Conservation (phyloP, 2,797 vertebrate species). For the Myotis myotis region DNA sequence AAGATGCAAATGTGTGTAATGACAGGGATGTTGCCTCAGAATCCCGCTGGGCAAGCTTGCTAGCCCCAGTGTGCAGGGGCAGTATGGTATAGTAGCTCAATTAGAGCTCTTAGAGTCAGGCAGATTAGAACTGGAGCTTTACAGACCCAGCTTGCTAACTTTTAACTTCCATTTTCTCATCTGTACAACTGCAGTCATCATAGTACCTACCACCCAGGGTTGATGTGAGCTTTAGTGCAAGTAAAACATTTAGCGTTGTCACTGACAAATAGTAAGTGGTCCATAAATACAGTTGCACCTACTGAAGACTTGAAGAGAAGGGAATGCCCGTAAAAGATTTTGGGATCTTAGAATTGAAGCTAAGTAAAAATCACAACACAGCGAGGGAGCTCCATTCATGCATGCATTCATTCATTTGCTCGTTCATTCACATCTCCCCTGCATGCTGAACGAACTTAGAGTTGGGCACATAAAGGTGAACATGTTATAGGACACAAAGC, state of each 20-base stretch:
- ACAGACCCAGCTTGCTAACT: neutral
- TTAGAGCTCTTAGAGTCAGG: neutral
- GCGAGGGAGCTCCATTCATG: neutral
- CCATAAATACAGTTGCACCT: neutral
- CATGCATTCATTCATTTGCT: neutral
- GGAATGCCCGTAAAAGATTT: neutral
- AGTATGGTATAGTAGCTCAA: rapidly evolving
- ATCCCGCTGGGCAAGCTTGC: neutral
- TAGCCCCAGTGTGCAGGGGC: neutral
- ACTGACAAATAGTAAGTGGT: neutral
- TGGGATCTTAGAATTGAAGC: neutral
- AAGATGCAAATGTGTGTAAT: neutral
- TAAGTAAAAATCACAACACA: neutral
- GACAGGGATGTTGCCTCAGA: neutral
- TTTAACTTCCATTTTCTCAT: neutral
- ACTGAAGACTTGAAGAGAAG: neutral
- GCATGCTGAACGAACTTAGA: neutral
- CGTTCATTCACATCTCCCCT: neutral
- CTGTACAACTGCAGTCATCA: neutral
- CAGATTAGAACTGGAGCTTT: neutral
- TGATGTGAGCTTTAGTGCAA: neutral
- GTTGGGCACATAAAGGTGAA: neutral
- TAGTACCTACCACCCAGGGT: too few species aligned
- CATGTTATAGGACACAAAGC: neutral
- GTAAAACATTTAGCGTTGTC: neutral